phyloP scores from a whole-genome alignment of 2,888 invertebrate genomes.

The Tanytarsus gracilentus region DNA sequence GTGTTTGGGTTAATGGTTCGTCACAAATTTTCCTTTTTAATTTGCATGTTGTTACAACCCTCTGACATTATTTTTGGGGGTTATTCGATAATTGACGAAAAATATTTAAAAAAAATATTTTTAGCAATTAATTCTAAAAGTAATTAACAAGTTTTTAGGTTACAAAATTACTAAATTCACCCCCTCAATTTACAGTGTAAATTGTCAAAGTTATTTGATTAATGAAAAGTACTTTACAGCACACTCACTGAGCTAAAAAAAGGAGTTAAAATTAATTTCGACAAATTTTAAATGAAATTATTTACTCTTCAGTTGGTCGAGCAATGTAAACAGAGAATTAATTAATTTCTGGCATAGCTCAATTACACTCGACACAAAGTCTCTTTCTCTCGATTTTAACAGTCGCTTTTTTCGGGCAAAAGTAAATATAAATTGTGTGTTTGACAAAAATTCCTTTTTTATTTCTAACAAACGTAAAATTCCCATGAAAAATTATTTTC shows the following conservation, averaged over 20 bases:
- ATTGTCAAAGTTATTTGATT: slow-evolving; percentile 16
- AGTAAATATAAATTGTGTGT: slow-evolving; percentile 17
- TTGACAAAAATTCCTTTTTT: slow-evolving; percentile 19
- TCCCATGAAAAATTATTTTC: slow-evolving; percentile 25
- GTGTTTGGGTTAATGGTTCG: slow-evolving; percentile 23
- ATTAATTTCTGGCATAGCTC: slow-evolving; percentile 21
- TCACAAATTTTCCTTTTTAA: slow-evolving; percentile 2
- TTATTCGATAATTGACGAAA: too few species aligned
- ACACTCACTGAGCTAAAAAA: not conserved
- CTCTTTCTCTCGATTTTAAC: too few species aligned
- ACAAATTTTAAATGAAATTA: slow-evolving; percentile 22
- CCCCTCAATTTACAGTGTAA: too few species aligned
- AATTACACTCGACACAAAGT: slow-evolving; percentile 18
- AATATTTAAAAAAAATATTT: too few species aligned
- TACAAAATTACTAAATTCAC: too few species aligned
- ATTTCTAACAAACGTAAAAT: slow-evolving; percentile 1
- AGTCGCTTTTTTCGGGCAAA: too few species aligned
- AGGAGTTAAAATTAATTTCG: not conserved
- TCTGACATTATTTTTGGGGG: too few species aligned
- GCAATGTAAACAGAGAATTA: slow-evolving; percentile 27
- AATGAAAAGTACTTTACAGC: slow-evolving; percentile 13
- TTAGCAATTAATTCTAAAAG: too few species aligned
- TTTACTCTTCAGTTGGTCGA: slow-evolving; percentile 28
- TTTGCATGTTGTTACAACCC: too few species aligned
- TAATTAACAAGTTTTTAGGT: too few species aligned